A percentile compares a stretch with the other conserved stretches of the same genome.
Conservation (phyloP, 2,113 vertebrate species). For the Mionectes macconnelli region DNA sequence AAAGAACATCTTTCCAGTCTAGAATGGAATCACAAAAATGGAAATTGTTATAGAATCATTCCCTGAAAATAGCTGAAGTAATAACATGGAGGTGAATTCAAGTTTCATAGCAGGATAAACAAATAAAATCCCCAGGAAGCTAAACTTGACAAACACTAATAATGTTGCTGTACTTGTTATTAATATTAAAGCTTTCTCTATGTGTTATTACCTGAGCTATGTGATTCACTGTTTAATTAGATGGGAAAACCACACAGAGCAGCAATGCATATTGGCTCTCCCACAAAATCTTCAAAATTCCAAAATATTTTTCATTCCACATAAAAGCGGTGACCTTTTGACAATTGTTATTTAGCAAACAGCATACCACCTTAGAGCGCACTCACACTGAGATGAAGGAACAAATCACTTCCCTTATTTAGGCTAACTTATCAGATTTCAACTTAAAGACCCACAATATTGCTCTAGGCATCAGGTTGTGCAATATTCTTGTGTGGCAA, state of each 20-base stretch:
- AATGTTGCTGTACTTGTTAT: background rate
- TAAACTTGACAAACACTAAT: slow-evolving; percentile 30
- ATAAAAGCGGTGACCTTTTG: slow-evolving; percentile 7
- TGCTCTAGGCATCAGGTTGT: background rate
- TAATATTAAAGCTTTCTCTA: slow-evolving; percentile 33
- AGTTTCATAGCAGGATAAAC: background rate
- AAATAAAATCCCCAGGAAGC: slow-evolving; percentile 36
- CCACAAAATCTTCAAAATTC: background rate
- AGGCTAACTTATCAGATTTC: background rate
- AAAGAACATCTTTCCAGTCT: background rate
- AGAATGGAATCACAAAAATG: background rate
- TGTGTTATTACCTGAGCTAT: slow-evolving; percentile 5
- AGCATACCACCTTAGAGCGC: background rate
- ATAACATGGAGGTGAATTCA: slow-evolving; percentile 35
- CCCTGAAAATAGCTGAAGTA: slow-evolving; percentile 29
- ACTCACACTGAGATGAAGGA: background rate
- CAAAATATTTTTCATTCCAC: background rate
- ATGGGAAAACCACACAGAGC: background rate
- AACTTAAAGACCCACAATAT: background rate
- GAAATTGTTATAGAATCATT: background rate
- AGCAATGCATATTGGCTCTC: background rate
- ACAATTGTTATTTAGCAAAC: background rate
- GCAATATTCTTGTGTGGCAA: background rate
- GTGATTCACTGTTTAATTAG: slow-evolving; percentile 39
- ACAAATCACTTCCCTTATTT: background rate